These are phyloP conservation scores for Tringa solitaria DNA, from an alignment of 2,113 vertebrate species.

Conservation along the genomic window DNA sequence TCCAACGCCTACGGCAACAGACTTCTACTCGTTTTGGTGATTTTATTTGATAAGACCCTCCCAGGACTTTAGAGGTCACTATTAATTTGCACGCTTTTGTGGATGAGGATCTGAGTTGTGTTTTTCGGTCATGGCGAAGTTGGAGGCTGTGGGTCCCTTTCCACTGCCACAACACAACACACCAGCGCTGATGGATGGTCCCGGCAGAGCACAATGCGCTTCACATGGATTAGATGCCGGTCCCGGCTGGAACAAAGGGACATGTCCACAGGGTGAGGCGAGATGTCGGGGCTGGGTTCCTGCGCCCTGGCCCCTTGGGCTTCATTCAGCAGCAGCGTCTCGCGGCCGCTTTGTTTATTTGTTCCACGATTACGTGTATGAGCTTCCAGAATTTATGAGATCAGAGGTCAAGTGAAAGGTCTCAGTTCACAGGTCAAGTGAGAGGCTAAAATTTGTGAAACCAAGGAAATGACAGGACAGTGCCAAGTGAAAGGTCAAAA, in stretches of 20 bases:
- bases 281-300: background rate
- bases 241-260: background rate
- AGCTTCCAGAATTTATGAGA: conserved; percentile 80
- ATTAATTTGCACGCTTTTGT: rapidly evolving
- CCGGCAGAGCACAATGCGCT: background rate
- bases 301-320: conserved; percentile 46
- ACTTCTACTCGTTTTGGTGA: background rate
- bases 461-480: conserved; percentile 79
- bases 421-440: conserved; percentile 77
- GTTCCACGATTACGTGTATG: conserved; percentile 71
- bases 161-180: background rate
- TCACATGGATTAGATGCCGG: background rate
- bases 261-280: background rate
- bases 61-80: background rate
- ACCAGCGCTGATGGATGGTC: background rate
- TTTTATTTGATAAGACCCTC: background rate
- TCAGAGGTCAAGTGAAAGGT: conserved; percentile 77
- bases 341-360: conserved; percentile 76
- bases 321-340: conserved; percentile 50
- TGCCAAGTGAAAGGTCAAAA: conserved; percentile 79
- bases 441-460: conserved; percentile 79
- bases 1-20: rapidly evolving
- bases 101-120: background rate
- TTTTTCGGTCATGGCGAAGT: background rate
- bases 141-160: background rate